Evolutionary conservation across 1,140 invertebrate species (phyloP).

Genomic region (Pseudomyrmex flavicornis): DNA sequence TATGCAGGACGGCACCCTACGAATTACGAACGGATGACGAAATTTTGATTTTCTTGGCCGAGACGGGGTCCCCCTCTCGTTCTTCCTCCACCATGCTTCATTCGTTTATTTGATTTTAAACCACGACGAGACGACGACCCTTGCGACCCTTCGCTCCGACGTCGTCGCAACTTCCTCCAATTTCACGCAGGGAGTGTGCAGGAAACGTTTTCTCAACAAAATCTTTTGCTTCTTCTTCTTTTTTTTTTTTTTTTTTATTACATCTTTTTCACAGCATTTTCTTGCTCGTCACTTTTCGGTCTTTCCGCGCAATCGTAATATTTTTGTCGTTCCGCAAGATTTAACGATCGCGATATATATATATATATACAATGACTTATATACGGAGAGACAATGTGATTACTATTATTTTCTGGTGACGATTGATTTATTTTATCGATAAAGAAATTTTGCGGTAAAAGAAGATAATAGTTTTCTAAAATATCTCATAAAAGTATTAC

Average conservation of each 20-base stretch:
- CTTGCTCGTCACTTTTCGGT: constrained; percentile 38
- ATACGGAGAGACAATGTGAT: too few species aligned
- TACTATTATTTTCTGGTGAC: too few species aligned
- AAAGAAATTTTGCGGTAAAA: not conserved
- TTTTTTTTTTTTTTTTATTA: not conserved
- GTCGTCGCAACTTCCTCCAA: constrained; percentile 41
- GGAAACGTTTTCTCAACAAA: constrained; percentile 41
- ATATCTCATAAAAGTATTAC: not conserved
- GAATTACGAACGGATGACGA: constrained; percentile 78
- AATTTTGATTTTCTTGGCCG: constrained; percentile 81
- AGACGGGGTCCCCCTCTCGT: constrained; percentile 26
- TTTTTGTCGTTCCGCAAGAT: constrained; percentile 31
- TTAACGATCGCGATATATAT: constrained; percentile 9
- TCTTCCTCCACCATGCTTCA: constrained; percentile 28
- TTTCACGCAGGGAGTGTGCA: constrained; percentile 16
- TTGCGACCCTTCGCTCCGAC: constrained; percentile 33
- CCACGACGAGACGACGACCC: constrained; percentile 53
- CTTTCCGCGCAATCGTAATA: constrained; percentile 5
- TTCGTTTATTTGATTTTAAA: constrained; percentile 76
- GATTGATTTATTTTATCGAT: not conserved
- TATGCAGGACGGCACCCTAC: constrained; percentile 65
- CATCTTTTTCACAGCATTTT: too few species aligned
- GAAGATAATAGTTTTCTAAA: not conserved
- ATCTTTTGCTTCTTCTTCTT: constrained; percentile 36
- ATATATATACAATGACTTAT: too few species aligned